Evolutionary conservation across 2,888 invertebrate species (phyloP), one percentile per base, ranked within the genome.

Genomic region (Timandra comae): DNA sequence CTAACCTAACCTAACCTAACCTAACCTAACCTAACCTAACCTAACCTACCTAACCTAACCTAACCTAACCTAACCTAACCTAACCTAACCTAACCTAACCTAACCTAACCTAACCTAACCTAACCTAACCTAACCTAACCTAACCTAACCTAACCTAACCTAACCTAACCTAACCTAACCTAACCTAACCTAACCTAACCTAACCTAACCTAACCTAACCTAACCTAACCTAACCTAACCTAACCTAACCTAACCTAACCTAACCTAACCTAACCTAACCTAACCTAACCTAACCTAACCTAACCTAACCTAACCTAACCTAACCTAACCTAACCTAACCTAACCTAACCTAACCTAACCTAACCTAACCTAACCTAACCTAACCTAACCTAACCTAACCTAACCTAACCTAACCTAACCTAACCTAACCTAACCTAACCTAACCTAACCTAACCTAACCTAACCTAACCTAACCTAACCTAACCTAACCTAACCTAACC

Each of bases 281-380:
- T 42, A 39, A 37, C 42, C 41, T 46, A 42, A 46, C 42, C 39
- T 42, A 42, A 42, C 43, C 40, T 41, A 43, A 46, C 42, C 40
- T 38, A 38, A 40, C 40, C 43, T 38, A 38, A 33, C 26, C 26
- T 25, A 31, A 31, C 31, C 31, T 32, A 33, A 37, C 22, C 39
- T 33, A 33, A 33, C 35, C 33, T 33, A 36, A 35, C 35, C 35
- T 33, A 35, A 35, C 40, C 35, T 32, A 35, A 40, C 31, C 36
- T 39, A 40, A 39, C 43, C 39, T 40, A 37, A 35, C 32, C 40
- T 40, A 35, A 35, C 33, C 22, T 22, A 22, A 38, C 38, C 36
- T 36, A 43, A 22, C 22, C 22, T 22, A 22, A 22, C 22, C 22
- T 22, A 22, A 22, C 22, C 22, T 22, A 22, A 27, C 27, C 27